These are phyloP conservation scores for Sprattus sprattus DNA, from an alignment of 2,113 vertebrate genomes.

Conservation along the genomic window DNA sequence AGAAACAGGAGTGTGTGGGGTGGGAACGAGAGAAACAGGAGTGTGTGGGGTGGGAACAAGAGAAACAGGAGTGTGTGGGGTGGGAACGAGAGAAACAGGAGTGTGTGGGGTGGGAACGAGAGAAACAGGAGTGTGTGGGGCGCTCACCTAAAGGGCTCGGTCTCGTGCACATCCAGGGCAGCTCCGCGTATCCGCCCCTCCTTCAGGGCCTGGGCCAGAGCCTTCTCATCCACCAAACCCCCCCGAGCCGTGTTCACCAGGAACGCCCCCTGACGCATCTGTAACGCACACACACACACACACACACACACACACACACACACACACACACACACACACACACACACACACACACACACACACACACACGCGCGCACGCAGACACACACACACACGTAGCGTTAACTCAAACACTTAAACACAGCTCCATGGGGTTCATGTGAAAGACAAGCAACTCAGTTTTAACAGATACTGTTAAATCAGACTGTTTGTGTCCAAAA, in stretches of 20 bases:
- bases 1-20: conserved; percentile 3
- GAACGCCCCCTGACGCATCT: conserved; percentile 99
- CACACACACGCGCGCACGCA: too few species aligned
- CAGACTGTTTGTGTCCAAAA: too few species aligned
- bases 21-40: background rate
- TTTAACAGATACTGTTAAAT: too few species aligned
- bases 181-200: conserved; percentile 97
- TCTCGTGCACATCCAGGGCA: conserved; percentile 93
- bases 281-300: conserved; percentile 26
- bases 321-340: conserved; percentile 9
- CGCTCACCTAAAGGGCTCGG: conserved; percentile 88
- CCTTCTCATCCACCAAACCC: conserved; percentile 97
- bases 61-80: too few species aligned
- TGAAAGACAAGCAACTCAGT: too few species aligned
- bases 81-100: background rate
- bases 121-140: background rate
- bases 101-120: background rate
- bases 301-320: background rate
- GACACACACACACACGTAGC: background rate
- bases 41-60: background rate
- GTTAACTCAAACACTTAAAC: too few species aligned
- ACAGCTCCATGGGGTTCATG: too few species aligned
- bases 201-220: conserved; percentile 94
- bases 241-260: conserved; percentile 93
- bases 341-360: conserved; percentile 25